Evolutionary conservation across 2,797 vertebrate species (phyloP).

Genomic region (Anisognathus igniventris): DNA sequence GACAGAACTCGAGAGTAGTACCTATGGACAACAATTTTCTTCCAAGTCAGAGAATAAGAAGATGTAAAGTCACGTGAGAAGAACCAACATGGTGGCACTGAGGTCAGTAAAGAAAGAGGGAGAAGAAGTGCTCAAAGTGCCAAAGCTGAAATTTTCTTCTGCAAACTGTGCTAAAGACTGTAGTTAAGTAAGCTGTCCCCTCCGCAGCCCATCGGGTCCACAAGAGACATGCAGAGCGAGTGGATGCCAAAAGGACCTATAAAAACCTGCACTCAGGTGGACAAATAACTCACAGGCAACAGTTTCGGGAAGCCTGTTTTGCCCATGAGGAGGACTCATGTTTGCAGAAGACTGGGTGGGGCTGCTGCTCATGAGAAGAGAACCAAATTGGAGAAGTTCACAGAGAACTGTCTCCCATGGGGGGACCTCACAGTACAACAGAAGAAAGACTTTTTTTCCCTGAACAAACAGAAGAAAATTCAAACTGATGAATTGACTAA

Average conservation of each 20-base stretch:
- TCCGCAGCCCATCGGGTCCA: fast-evolving
- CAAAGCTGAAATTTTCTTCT: neutral
- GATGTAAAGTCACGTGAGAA: neutral
- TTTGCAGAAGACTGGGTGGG: neutral
- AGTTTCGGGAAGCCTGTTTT: fast-evolving
- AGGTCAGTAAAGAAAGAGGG: neutral
- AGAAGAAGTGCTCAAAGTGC: neutral
- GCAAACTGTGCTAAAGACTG: neutral
- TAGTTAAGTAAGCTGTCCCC: neutral
- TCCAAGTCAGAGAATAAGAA: neutral
- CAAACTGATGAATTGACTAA: neutral
- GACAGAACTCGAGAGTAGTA: neutral
- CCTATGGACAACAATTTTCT: neutral
- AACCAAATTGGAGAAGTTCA: neutral
- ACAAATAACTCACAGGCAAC: neutral
- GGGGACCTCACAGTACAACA: neutral
- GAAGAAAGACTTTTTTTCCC: neutral
- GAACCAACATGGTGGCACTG: neutral
- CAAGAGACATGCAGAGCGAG: neutral
- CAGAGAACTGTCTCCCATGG: neutral
- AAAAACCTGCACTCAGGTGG: neutral
- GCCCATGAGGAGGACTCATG: neutral
- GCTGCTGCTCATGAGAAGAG: neutral
- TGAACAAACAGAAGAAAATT: neutral
- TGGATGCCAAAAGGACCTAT: neutral